Conservation (phyloP, 2,113 vertebrate species). For the Equus przewalskii region DNA sequence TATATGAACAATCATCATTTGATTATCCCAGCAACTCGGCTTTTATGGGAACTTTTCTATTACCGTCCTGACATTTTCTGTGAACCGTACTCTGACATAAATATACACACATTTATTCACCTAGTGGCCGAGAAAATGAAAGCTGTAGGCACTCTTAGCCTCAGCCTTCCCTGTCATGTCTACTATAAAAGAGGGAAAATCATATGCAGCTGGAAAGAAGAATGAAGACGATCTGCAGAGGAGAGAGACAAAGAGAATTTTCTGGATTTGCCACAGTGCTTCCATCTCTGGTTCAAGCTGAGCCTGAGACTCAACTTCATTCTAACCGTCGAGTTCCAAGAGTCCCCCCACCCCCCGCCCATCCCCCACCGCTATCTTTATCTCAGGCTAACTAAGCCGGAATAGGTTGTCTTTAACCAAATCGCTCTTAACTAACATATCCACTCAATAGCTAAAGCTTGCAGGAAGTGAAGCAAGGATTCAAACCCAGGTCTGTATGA, state of each 20-base stretch:
- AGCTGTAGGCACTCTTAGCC: neutral
- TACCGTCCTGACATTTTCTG: neutral
- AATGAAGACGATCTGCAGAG: slow-evolving; percentile 17
- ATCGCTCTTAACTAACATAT: neutral
- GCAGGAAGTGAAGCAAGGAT: neutral
- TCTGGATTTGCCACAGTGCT: neutral
- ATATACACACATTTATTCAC: neutral
- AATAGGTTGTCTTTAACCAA: neutral
- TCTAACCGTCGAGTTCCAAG: neutral
- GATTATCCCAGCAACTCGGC: neutral
- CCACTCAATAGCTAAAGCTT: neutral
- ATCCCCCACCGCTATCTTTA: neutral
- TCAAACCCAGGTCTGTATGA: neutral
- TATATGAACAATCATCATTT: neutral
- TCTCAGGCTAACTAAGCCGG: neutral
- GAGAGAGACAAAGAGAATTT: neutral
- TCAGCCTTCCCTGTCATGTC: neutral
- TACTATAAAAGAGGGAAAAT: neutral
- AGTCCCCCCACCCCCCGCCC: neutral
- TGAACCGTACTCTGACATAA: neutral
- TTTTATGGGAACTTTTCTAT: neutral
- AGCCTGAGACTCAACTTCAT: neutral
- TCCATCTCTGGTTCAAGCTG: neutral
- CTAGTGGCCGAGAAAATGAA: neutral
- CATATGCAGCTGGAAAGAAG: neutral